Base-by-base conservation (phyloP, 1,140 invertebrate species). In the Phthorimaea operculella region DNA sequence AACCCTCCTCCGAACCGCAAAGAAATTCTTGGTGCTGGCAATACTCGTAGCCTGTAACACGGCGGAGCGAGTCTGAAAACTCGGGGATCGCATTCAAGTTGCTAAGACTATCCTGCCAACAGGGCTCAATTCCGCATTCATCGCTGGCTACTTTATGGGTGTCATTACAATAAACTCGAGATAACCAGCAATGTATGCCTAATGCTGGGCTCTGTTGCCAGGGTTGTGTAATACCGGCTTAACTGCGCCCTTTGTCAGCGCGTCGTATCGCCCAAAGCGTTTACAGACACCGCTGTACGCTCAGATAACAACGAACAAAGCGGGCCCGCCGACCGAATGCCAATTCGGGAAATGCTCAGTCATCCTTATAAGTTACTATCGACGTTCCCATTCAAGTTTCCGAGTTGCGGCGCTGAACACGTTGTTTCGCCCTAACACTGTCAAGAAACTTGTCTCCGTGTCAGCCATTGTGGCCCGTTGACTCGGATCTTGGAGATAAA, bases 291-390 rank as follows among this genome's bases (percentile, higher is more conserved):
- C 56, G 62, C 68, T 69, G 68, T 65, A 59, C 65, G 66, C 63
- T 67, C 65, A 65, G 68, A 69, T 67, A 67, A 64, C 64, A 62
- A 57, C 60, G 64, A 56, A 75, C 66, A 73, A 73, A 68, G 70
- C 66, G 63, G 57, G 67, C 64, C 67, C 68, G 62, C 57, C 58
- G 57, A 54, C 62, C 57, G 64, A 62, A 65, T 62, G 60, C 59
- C 59, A 65, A 62, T 65, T 60, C 57, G 59, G 51, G 51, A 57
- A 63, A 71, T 67, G 69, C 64, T 66, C 72, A 72, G 57, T 68
- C 72, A 70, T 66, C 69, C 72, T 56, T 69, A 52, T 57, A 57
- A 58, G 65, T 57, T 59, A 73, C 63, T 64, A 59, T 63, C 59
- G 60, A 57, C 61, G 59, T 55, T 47, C 48, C 44, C 52, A 58